These are phyloP conservation scores for Nycticebus coucang DNA, from an alignment of 2,113 vertebrate species.

Conservation along the genomic window DNA sequence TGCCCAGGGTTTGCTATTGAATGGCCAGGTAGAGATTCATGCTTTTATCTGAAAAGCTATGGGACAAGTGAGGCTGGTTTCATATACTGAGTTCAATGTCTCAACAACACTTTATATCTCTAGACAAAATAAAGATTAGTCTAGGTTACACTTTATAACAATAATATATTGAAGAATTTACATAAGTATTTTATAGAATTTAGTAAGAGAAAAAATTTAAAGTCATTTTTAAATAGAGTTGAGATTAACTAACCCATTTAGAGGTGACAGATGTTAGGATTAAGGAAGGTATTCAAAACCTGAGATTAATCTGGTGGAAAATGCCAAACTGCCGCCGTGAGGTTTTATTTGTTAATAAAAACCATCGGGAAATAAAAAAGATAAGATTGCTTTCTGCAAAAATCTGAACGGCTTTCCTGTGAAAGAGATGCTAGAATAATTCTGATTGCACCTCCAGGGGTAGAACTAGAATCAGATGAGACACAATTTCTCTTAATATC, in stretches of 20 bases:
- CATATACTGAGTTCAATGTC: constrained; percentile 14
- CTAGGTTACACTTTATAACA: not conserved
- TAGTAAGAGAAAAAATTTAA: not conserved
- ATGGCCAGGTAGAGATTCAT: not conserved
- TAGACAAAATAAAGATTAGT: not conserved
- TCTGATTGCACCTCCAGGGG: not conserved
- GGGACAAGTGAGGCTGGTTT: not conserved
- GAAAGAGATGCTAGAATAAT: not conserved
- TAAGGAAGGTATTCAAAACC: not conserved
- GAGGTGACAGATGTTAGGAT: not conserved
- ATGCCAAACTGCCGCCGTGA: not conserved
- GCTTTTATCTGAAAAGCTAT: not conserved
- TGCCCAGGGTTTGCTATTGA: not conserved
- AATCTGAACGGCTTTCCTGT: not conserved
- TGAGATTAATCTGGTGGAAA: not conserved
- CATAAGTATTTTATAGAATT: not conserved
- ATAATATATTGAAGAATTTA: not conserved
- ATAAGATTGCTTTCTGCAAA: not conserved
- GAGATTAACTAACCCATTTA: not conserved
- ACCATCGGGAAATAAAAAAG: not conserved
- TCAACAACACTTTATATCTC: not conserved
- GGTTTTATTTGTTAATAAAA: constrained; percentile 10
- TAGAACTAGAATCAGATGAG: not conserved
- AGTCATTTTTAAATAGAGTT: constrained; percentile 4
- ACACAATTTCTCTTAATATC: not conserved